Conservation (phyloP, 2,113 vertebrate genomes). For the Uria lomvia region DNA sequence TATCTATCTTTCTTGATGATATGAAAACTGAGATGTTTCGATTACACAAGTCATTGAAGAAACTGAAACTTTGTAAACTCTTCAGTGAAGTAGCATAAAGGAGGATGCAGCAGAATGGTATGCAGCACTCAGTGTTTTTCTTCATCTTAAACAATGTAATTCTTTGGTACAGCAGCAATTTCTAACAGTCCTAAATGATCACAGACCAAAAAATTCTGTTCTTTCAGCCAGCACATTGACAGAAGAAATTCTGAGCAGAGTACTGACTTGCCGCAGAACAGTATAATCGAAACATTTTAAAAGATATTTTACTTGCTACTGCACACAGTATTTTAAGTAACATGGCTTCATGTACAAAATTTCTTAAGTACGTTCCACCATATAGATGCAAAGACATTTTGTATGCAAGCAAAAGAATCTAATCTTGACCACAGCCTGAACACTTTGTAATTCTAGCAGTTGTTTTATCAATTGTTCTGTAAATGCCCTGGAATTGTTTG, state of each 20-base stretch:
- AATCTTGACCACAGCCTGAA: neutral
- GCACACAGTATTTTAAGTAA: neutral
- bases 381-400: neutral
- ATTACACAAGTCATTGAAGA: neutral
- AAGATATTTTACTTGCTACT: neutral
- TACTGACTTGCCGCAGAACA: neutral
- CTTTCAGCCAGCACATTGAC: neutral
- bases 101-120: neutral
- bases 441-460: neutral
- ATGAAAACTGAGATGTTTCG: neutral
- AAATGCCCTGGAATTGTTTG: neutral
- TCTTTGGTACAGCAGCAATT: neutral
- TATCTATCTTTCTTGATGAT: neutral
- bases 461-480: neutral
- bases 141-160: neutral
- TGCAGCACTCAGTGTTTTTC: neutral
- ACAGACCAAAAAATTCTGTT: neutral
- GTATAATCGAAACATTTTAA: slow-evolving; percentile 13
- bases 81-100: neutral
- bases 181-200: neutral
- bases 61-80: neutral
- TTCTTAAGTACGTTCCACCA: neutral
- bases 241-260: neutral
- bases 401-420: neutral
- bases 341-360: neutral